Conservation (phyloP, 2,113 vertebrate species). For the Colinus virginianus region DNA sequence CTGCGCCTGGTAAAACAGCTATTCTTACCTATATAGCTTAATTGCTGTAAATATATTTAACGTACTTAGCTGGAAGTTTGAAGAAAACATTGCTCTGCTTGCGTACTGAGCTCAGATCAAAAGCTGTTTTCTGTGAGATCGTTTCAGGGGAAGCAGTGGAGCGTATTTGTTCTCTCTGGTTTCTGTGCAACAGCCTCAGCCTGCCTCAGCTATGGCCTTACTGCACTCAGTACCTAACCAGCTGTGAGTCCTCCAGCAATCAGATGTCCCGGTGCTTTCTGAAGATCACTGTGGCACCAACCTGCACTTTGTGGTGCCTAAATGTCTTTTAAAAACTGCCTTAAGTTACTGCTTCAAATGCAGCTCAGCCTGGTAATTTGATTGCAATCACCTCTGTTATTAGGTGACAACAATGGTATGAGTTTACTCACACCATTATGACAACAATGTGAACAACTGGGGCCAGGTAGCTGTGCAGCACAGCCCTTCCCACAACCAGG, state of each 20-base stretch:
- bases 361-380: background rate
- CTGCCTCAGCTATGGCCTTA: background rate
- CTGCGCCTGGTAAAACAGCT: background rate
- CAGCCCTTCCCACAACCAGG: background rate
- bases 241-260: background rate
- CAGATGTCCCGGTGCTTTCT: background rate
- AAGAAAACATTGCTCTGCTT: background rate
- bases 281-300: background rate
- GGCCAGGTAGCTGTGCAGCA: background rate
- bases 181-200: background rate
- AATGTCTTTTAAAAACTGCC: background rate
- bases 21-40: background rate
- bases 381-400: background rate
- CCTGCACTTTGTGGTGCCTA: background rate
- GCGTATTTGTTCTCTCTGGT: background rate
- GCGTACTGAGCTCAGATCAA: background rate
- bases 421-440: conserved; percentile 22
- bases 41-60: background rate
- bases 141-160: background rate
- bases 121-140: background rate
- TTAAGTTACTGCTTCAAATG: background rate
- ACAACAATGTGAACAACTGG: background rate
- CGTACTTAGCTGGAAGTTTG: background rate
- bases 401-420: conserved; percentile 11
- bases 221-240: background rate